Conservation (phyloP, 2,797 vertebrate species). For the Falco concolor region DNA sequence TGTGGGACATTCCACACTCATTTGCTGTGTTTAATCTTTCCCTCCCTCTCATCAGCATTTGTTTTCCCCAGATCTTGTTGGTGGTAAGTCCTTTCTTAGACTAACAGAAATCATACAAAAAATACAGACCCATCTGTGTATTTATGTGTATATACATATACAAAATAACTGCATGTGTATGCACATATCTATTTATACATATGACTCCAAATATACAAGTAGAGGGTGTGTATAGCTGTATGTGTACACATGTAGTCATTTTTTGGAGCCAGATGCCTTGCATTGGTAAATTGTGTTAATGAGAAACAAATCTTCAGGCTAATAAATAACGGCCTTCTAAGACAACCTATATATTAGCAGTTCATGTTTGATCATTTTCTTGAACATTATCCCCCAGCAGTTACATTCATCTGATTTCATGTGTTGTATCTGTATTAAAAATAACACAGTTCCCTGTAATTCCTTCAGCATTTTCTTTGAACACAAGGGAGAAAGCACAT, state of each 20-base stretch:
- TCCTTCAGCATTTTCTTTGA: slow-evolving; percentile 64
- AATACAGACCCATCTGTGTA: neutral
- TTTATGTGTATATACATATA: neutral
- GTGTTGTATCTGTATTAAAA: slow-evolving; percentile 57
- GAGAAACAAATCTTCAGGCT: neutral
- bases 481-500: slow-evolving; percentile 55
- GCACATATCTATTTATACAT: neutral
- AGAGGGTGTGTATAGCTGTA: neutral
- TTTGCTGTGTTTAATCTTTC: neutral
- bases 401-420: slow-evolving; percentile 32
- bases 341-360: neutral
- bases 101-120: neutral
- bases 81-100: neutral
- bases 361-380: neutral
- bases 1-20: neutral
- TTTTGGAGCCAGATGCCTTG: neutral
- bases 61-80: neutral
- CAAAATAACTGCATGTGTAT: neutral
- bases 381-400: neutral
- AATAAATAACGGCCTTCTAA: neutral
- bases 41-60: neutral
- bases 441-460: slow-evolving; percentile 37
- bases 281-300: neutral
- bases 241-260: neutral
- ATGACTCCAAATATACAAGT: rapidly evolving